Percentiles rank a stretch among this genome's conserved stretches.
These are phyloP conservation scores for Oxygymnocypris stewartii DNA, from an alignment of 2,113 vertebrate genomes.

Conservation along the genomic window DNA sequence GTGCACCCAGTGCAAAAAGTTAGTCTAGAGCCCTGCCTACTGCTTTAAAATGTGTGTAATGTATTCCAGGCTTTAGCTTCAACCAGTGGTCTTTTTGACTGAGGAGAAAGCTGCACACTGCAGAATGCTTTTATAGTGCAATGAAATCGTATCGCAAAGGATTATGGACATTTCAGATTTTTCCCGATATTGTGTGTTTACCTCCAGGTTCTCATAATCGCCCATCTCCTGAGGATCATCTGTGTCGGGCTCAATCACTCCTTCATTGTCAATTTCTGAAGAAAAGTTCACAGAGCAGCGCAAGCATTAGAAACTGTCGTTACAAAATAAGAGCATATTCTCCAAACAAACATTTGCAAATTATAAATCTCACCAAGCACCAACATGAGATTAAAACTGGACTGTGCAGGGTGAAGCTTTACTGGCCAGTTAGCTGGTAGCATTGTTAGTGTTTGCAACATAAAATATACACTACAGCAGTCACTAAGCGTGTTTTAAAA, in stretches of 20 bases:
- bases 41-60: too few species aligned
- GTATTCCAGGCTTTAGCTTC: too few species aligned
- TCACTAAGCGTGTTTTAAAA: not conserved
- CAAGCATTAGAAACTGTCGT: not conserved
- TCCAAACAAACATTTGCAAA: not conserved
- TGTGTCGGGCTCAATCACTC: constrained; percentile 90
- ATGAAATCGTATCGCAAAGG: not conserved
- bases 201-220: constrained; percentile 84
- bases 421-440: not conserved
- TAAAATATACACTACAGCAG: not conserved
- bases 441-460: not conserved
- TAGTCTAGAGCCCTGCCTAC: too few species aligned
- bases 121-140: not conserved
- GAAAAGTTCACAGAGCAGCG: not conserved
- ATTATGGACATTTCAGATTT: not conserved
- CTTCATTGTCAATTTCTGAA: constrained; percentile 92
- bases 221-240: constrained; percentile 91
- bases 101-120: not conserved
- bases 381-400: not conserved
- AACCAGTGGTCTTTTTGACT: not conserved
- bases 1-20: too few species aligned
- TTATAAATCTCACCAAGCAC: not conserved
- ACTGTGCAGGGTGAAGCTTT: not conserved
- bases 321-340: not conserved
- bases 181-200: constrained; percentile 52